A percentile compares a stretch with the other conserved stretches of the same genome.
phyloP scores from a whole-genome alignment of 2,888 invertebrate genomes.

The Geophilus truncorum region DNA sequence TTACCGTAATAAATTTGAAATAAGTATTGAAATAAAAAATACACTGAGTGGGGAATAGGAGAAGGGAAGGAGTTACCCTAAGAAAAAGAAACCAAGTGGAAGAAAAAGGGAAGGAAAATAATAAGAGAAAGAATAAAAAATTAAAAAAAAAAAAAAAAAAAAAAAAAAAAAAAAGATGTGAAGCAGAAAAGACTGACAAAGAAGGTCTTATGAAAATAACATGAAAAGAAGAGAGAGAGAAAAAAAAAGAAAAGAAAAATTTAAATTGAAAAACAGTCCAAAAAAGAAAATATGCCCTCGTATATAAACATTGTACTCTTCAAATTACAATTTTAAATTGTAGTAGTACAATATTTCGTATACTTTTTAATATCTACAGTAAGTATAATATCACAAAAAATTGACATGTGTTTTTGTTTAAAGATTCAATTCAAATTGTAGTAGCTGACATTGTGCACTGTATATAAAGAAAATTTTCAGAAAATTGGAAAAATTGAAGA shows the following conservation, averaged over 20 bases:
- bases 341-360: not conserved
- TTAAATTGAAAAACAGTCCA: not conserved
- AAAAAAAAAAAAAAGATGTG: not conserved
- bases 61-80: not conserved
- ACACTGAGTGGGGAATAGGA: not conserved
- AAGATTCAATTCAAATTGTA: not conserved
- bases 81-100: not conserved
- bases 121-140: not conserved
- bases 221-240: no score
- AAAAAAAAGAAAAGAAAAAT: no score
- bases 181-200: slow-evolving; percentile 25
- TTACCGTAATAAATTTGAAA: not conserved
- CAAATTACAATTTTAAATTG: slow-evolving; percentile 2
- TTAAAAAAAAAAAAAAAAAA: not conserved
- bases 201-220: not conserved
- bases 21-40: not conserved
- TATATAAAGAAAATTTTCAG: not conserved
- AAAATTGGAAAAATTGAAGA: not conserved
- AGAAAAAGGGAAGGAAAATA: not conserved
- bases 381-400: no score
- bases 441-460: no score
- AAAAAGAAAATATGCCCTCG: not conserved
- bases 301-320: not conserved
- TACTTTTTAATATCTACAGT: no score
- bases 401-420: no score